Percentiles rank a stretch among this genome's conserved stretches.
phyloP scores from a whole-genome alignment of 1,140 invertebrate genomes.

The Orius insidiosus region DNA sequence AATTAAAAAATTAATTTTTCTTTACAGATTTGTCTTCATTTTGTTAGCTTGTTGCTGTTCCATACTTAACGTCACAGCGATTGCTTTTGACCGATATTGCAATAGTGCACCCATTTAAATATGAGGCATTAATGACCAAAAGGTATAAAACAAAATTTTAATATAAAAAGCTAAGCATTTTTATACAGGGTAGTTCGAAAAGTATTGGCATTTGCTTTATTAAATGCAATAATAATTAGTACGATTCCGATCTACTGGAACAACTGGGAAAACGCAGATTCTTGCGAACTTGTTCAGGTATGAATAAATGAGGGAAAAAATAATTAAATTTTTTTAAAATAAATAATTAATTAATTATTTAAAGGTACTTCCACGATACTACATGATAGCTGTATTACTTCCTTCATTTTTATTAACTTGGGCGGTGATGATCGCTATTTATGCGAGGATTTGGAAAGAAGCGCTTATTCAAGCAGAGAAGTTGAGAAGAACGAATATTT shows the following conservation, averaged over 20 bases:
- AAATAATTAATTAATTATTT: too few relatives aligned
- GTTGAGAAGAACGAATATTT: slow-evolving; percentile 34
- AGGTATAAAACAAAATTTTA: too few relatives aligned
- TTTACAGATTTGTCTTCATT: slow-evolving; percentile 50
- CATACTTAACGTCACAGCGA: slow-evolving; percentile 64
- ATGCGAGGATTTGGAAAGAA: slow-evolving; percentile 54
- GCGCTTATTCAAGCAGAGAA: slow-evolving; percentile 45
- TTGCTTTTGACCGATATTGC: slow-evolving; percentile 72
- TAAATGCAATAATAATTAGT: slow-evolving; percentile 38
- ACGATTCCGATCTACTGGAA: slow-evolving; percentile 54
- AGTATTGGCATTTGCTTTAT: slow-evolving; percentile 43
- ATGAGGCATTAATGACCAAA: slow-evolving; percentile 29
- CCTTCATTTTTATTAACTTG: slow-evolving; percentile 50
- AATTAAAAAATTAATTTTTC: not conserved
- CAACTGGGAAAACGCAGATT: slow-evolving; percentile 34
- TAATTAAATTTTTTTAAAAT: too few relatives aligned
- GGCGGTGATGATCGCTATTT: slow-evolving; percentile 50
- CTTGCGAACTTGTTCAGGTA: slow-evolving; percentile 33
- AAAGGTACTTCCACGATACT: slow-evolving; percentile 31
- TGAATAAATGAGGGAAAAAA: too few relatives aligned
- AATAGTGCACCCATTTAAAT: slow-evolving; percentile 63
- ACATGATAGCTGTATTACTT: slow-evolving; percentile 43
- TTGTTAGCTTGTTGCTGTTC: slow-evolving; percentile 53
- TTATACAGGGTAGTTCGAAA: slow-evolving; percentile 34
- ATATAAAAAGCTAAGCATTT: too few relatives aligned